These are phyloP conservation scores for Rafetus swinhoei DNA, from an alignment of 2,113 vertebrate species.

Conservation along the genomic window DNA sequence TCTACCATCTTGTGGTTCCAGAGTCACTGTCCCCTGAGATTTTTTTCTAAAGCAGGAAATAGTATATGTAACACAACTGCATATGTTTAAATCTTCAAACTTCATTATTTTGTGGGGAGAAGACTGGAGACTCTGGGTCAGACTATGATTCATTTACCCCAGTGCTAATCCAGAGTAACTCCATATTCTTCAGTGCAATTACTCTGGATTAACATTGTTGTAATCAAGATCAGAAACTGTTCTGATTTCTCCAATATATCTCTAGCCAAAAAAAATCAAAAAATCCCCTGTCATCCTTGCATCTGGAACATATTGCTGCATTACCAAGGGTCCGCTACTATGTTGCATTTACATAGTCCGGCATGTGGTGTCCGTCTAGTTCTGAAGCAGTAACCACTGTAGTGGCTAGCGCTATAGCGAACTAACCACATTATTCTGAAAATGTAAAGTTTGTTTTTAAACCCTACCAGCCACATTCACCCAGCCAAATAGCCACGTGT, in stretches of 20 bases:
- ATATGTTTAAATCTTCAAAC: background rate
- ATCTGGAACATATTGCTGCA: background rate
- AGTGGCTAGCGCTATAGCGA: too few species aligned
- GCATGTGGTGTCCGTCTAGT: too few species aligned
- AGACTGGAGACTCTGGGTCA: background rate
- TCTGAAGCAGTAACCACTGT: too few species aligned
- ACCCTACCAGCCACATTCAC: too few species aligned
- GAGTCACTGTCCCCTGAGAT: conserved; percentile 31
- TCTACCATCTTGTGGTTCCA: conserved; percentile 48
- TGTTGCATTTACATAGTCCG: background rate
- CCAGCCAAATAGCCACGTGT: too few species aligned
- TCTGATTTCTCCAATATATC: background rate
- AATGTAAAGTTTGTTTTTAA: too few species aligned
- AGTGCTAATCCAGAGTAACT: background rate
- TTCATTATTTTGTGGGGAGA: conserved; percentile 2
- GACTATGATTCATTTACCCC: background rate
- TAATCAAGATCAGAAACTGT: background rate
- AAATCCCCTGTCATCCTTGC: background rate
- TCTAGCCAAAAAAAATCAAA: background rate
- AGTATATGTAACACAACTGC: conserved; percentile 16
- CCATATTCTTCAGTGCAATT: background rate
- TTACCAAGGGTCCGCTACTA: background rate
- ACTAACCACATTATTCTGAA: too few species aligned
- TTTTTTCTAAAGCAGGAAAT: conserved; percentile 55
- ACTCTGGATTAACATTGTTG: background rate